Conservation (phyloP, 2,888 invertebrate species). For the Junonia oenone region DNA sequence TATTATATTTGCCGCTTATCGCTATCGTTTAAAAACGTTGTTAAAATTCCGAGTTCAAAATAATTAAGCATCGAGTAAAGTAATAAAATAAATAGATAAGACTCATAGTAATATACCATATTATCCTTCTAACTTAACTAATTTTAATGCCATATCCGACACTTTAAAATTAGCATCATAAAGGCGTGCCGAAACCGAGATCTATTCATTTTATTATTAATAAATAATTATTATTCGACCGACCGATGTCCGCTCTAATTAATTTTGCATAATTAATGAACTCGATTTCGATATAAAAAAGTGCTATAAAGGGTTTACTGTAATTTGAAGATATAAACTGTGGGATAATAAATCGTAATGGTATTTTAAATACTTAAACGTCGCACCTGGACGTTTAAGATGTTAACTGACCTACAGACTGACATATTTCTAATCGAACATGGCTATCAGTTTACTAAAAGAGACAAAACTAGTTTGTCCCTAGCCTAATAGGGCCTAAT, state of each 20-base stretch:
- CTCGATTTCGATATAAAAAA: constrained; percentile 14
- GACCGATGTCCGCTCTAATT: constrained; percentile 21
- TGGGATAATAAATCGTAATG: neutral
- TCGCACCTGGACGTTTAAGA: neutral
- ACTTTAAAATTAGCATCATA: constrained; percentile 8
- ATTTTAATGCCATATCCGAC: neutral
- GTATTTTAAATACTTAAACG: neutral
- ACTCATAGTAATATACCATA: too few species aligned
- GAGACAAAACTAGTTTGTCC: too few species aligned
- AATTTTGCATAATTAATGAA: constrained; percentile 27
- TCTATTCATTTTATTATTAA: constrained; percentile 3
- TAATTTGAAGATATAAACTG: neutral
- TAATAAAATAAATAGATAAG: neutral
- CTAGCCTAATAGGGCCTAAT: too few species aligned
- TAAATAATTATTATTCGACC: constrained; percentile 21
- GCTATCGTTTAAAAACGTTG: too few species aligned
- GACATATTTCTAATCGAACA: too few species aligned
- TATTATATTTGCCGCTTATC: too few species aligned
- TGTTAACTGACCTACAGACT: too few species aligned
- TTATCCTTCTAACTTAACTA: neutral
- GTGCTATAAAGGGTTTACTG: neutral
- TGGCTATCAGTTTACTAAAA: too few species aligned
- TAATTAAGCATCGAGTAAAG: neutral
- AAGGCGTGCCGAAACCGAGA: constrained; percentile 14
- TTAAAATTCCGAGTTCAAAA: neutral